phyloP scores from a whole-genome alignment of 2,113 vertebrate genomes.

The Hiodon alosoides region DNA sequence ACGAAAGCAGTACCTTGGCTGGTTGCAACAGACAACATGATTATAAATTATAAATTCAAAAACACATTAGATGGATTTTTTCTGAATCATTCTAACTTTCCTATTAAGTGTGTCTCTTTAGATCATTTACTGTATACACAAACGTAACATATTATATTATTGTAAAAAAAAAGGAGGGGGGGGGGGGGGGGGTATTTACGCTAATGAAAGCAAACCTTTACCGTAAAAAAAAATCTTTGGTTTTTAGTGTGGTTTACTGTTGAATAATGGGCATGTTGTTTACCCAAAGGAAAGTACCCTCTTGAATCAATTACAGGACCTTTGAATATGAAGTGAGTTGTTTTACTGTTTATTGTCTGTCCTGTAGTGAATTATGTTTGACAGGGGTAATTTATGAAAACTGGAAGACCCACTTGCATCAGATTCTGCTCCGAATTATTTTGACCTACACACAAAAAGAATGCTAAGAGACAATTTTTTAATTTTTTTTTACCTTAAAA shows the following conservation, averaged over 20 bases:
- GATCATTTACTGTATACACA: too few relatives aligned
- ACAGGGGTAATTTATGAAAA: constrained; percentile 33
- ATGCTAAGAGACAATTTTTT: not conserved
- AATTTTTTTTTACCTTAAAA: not conserved
- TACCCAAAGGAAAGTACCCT: constrained; percentile 19
- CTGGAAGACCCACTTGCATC: constrained; percentile 25
- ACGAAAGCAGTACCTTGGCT: not conserved
- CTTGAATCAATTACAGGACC: constrained; percentile 30
- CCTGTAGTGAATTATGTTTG: constrained; percentile 30
- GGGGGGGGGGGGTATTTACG: not conserved
- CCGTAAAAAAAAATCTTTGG: too few relatives aligned
- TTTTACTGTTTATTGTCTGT: constrained; percentile 28
- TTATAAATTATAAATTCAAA: too few relatives aligned
- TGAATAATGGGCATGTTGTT: constrained; percentile 19
- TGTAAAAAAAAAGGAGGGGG: too few relatives aligned
- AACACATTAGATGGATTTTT: too few relatives aligned
- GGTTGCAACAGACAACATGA: too few relatives aligned
- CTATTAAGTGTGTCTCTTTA: too few relatives aligned
- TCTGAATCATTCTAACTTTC: too few relatives aligned
- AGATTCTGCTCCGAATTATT: constrained; percentile 27
- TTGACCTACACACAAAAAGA: not conserved
- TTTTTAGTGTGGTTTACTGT: too few relatives aligned
- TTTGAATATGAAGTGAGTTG: constrained; percentile 22
- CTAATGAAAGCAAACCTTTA: not conserved
- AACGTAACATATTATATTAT: too few relatives aligned